Conservation (phyloP, 2,888 invertebrate species). For the Oligia fasciuncula region DNA sequence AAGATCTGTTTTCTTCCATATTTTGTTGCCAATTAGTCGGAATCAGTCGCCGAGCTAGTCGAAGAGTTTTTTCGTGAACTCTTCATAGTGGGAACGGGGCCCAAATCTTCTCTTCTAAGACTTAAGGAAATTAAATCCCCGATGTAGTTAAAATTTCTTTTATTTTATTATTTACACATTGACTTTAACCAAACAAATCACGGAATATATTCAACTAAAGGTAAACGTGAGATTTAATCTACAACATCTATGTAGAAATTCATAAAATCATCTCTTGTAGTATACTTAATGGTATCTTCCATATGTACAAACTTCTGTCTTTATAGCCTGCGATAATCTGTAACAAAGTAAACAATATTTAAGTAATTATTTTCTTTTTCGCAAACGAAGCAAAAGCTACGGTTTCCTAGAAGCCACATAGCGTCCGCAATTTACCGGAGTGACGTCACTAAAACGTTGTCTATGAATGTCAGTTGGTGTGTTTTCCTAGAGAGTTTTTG, state of each 20-base stretch:
- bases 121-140: slow-evolving; percentile 17
- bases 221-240: slow-evolving; percentile 72
- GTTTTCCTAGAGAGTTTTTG: neutral
- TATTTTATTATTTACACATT: slow-evolving; percentile 63
- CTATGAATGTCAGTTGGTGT: neutral
- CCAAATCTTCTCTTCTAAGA: neutral
- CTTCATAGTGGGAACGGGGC: no score
- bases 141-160: slow-evolving; percentile 42
- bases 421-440: neutral
- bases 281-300: slow-evolving; percentile 90
- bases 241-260: slow-evolving; percentile 70
- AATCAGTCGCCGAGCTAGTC: no score
- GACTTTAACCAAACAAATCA: slow-evolving; percentile 67
- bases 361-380: neutral
- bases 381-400: neutral
- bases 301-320: slow-evolving; percentile 91
- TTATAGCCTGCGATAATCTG: slow-evolving; percentile 93
- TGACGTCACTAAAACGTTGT: neutral
- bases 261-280: slow-evolving; percentile 87
- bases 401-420: neutral
- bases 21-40: no score
- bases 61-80: no score
- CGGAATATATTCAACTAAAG: slow-evolving; percentile 64
- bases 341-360: slow-evolving; percentile 71
- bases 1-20: no score